These are phyloP conservation scores for Leptopterna dolabrata DNA, from an alignment of 2,888 invertebrate genomes.

Conservation along the genomic window DNA sequence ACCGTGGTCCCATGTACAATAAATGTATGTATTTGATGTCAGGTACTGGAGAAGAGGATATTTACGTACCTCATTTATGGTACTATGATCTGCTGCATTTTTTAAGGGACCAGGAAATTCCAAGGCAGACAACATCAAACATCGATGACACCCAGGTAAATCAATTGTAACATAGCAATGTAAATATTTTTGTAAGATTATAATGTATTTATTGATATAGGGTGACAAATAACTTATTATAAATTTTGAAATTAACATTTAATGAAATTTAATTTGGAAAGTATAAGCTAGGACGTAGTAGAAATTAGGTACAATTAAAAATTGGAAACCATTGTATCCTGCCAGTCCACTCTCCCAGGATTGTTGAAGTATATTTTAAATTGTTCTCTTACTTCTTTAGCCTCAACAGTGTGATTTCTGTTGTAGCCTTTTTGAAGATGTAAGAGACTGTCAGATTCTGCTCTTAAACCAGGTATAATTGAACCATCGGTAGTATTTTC, in stretches of 20 bases:
- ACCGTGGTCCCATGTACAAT: conserved; percentile 14
- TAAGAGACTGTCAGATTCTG: conserved; percentile 27
- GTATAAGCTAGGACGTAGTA: conserved; percentile 3
- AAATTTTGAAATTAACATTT: neutral
- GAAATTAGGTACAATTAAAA: conserved; percentile 19
- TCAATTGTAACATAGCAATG: neutral
- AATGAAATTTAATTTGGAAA: neutral
- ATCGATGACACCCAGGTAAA: conserved; percentile 10
- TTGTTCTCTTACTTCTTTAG: conserved; percentile 22
- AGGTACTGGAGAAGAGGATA: conserved; percentile 19
- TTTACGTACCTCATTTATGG: conserved; percentile 17
- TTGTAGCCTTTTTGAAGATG: conserved; percentile 8
- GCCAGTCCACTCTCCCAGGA: conserved; percentile 22
- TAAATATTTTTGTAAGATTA: neutral
- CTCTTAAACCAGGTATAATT: conserved; percentile 5
- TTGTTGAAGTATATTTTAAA: conserved; percentile 29
- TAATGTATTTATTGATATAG: neutral
- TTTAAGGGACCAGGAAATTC: conserved; percentile 26
- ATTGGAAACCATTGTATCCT: conserved; percentile 26
- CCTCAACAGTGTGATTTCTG: conserved; percentile 12
- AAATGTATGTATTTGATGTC: neutral
- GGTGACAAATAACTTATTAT: neutral
- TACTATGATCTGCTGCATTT: conserved; percentile 20
- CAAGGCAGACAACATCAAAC: conserved; percentile 26
- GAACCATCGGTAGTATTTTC: conserved; percentile 24